Conservation (phyloP, 1,140 invertebrate species). For the Drosophila suzukii region DNA sequence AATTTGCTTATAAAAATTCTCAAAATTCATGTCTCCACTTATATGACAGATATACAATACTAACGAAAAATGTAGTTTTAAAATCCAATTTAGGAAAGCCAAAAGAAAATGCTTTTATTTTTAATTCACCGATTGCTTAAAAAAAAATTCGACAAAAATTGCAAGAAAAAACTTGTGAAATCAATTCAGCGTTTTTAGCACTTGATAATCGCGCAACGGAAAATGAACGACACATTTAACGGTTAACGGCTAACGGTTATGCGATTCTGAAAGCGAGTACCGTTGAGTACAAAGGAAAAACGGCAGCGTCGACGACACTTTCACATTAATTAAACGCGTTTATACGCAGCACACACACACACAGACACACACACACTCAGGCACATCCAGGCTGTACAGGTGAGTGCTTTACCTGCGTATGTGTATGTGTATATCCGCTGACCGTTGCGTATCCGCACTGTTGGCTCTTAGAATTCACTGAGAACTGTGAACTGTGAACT, state of each 20-base stretch:
- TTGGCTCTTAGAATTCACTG: constrained; percentile 16
- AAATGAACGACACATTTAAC: constrained; percentile 71
- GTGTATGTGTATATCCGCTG: constrained; percentile 30
- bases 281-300: constrained; percentile 32
- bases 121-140: neutral
- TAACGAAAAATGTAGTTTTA: neutral
- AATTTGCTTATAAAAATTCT: neutral
- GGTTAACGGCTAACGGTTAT: constrained; percentile 27
- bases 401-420: constrained; percentile 38
- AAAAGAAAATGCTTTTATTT: neutral
- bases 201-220: constrained; percentile 65
- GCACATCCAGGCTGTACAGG: constrained; percentile 6
- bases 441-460: constrained; percentile 48
- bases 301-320: constrained; percentile 56
- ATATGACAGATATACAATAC: too few relatives aligned
- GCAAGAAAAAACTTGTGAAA: constrained; percentile 22
- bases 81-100: neutral
- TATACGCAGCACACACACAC: constrained; percentile 54
- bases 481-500: constrained; percentile 1
- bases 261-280: constrained; percentile 28
- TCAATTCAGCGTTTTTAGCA: constrained; percentile 62
- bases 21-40: too few relatives aligned
- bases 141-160: constrained; percentile 1
- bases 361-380: constrained; percentile 8
- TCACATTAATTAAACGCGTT: constrained; percentile 81